Conservation (phyloP, 1,140 invertebrate species). For the Pseudachorutes palmiensis region DNA sequence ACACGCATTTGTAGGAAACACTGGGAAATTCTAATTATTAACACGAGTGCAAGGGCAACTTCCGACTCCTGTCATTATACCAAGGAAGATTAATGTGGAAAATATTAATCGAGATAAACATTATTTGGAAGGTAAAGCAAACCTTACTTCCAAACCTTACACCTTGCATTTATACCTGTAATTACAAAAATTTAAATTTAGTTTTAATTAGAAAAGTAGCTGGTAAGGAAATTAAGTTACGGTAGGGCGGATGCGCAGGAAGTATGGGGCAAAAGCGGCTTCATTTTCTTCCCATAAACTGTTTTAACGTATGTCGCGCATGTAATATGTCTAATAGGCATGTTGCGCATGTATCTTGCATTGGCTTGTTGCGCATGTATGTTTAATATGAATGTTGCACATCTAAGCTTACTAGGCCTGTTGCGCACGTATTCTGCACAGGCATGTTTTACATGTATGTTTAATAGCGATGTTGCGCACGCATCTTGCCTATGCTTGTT, state of each 20-base stretch:
- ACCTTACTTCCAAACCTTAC: neutral
- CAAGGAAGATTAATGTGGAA: constrained; percentile 34
- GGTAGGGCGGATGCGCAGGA: neutral
- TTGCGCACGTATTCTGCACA: no score
- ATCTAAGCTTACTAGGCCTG: neutral
- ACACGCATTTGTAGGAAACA: no score
- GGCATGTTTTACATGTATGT: no score
- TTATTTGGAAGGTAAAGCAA: neutral
- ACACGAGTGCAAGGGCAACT: constrained; percentile 21
- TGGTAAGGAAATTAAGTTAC: neutral
- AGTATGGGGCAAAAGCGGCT: neutral
- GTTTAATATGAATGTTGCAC: no score
- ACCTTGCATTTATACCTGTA: neutral
- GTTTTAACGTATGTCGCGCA: neutral
- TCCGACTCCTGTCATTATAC: constrained; percentile 32
- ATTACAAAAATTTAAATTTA: neutral
- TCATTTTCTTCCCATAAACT: neutral
- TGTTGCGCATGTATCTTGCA: neutral
- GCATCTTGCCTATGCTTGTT: no score
- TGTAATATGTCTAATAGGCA: neutral
- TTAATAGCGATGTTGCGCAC: no score
- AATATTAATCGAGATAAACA: constrained; percentile 34
- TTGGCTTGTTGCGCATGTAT: neutral
- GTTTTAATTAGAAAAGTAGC: neutral
- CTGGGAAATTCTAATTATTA: constrained; percentile 34